phyloP scores from a whole-genome alignment of 2,797 vertebrate species.

The Amblyopsis hoosieri region DNA sequence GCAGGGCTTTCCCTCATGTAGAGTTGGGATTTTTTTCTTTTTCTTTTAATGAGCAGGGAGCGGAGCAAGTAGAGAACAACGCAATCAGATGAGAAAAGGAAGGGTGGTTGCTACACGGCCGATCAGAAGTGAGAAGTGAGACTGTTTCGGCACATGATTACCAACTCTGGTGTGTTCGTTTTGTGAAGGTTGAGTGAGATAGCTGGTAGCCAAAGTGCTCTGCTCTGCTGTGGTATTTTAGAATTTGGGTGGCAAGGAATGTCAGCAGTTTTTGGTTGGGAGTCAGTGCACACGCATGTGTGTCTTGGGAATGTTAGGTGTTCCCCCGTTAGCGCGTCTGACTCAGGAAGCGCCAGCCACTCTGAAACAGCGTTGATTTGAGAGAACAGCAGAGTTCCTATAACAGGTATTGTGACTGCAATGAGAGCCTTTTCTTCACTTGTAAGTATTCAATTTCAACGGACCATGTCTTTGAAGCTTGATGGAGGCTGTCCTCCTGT shows the following conservation, averaged over 20 bases:
- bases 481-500: background rate
- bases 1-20: constrained; percentile 76
- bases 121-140: constrained; percentile 59
- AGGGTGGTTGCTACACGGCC: constrained; percentile 51
- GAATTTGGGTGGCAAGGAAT: constrained; percentile 36
- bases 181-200: constrained; percentile 8
- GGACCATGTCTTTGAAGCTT: too few relatives aligned
- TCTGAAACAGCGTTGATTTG: constrained; percentile 37
- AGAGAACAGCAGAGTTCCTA: constrained; percentile 15
- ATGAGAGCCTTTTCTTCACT: constrained; percentile 23
- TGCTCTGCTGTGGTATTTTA: constrained; percentile 41
- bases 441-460: constrained; percentile 18
- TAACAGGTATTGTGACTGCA: constrained; percentile 55
- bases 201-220: constrained; percentile 45
- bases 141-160: constrained; percentile 30
- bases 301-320: constrained; percentile 70
- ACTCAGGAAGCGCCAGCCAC: constrained; percentile 31
- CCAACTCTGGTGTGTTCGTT: constrained; percentile 25
- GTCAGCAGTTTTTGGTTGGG: constrained; percentile 39
- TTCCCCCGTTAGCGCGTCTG: constrained; percentile 56
- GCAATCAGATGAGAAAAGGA: constrained; percentile 43
- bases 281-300: constrained; percentile 21
- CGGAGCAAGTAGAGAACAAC: constrained; percentile 17
- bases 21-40: constrained; percentile 49
- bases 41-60: background rate